These are phyloP conservation scores for Chlamydotis undulata DNA, from an alignment of 2,113 vertebrate genomes.

Conservation along the genomic window DNA sequence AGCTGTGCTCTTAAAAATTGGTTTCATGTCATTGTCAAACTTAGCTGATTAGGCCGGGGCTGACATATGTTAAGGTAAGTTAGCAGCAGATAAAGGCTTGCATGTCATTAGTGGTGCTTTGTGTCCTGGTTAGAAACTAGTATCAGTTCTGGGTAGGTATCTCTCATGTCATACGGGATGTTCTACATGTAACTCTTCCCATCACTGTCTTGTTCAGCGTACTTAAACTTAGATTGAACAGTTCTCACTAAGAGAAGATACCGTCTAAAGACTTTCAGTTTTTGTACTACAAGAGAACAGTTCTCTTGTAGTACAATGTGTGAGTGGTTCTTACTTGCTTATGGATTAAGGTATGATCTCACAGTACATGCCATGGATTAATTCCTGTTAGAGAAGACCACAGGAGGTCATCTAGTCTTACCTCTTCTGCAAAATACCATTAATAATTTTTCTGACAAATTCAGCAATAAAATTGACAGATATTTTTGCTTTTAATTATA, in stretches of 20 bases:
- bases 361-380: not conserved
- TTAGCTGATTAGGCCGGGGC: not conserved
- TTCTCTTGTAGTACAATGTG: not conserved
- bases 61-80: not conserved
- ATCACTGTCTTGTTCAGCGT: not conserved
- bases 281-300: not conserved
- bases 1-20: not conserved
- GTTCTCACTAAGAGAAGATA: not conserved
- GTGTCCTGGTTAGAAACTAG: not conserved
- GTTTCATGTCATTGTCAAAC: not conserved
- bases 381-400: not conserved
- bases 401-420: not conserved
- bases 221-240: not conserved
- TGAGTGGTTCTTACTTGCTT: not conserved
- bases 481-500: not conserved
- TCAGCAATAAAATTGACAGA: not conserved
- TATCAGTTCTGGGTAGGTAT: not conserved
- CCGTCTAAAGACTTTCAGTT: not conserved
- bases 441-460: not conserved
- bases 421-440: not conserved
- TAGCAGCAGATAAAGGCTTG: not conserved
- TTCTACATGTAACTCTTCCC: not conserved
- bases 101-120: not conserved
- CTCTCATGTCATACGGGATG: not conserved
- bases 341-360: not conserved